Conservation (phyloP, 2,797 vertebrate species). For the Microcaecilia unicolor region DNA sequence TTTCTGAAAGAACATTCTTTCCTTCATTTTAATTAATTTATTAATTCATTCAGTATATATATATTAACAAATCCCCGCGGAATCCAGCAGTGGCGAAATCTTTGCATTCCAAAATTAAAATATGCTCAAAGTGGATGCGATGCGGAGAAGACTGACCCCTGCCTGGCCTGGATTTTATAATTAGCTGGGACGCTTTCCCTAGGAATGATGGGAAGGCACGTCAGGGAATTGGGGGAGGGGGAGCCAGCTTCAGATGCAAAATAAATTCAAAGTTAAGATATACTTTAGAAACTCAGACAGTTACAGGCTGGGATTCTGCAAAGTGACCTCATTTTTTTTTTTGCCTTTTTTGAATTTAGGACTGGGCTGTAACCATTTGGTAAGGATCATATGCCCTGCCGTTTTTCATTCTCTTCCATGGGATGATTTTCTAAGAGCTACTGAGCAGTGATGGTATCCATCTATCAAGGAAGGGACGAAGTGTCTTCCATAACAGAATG, state of each 20-base stretch:
- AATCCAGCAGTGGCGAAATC: not conserved
- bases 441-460: no score
- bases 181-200: not conserved
- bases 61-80: not conserved
- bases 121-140: not conserved
- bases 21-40: not conserved
- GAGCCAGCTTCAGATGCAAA: not conserved
- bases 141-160: not conserved
- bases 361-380: no score
- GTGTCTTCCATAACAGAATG: no score
- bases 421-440: no score
- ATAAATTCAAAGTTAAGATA: not conserved
- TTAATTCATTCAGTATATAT: no score
- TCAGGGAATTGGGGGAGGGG: not conserved
- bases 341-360: no score
- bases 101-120: constrained; percentile 5
- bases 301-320: no score
- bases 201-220: not conserved
- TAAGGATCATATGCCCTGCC: no score
- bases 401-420: no score
- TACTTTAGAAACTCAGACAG: no score
- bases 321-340: no score
- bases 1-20: not conserved
- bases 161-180: not conserved
- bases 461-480: no score